A percentile compares a stretch with the other conserved stretches of the same genome.
Conservation (phyloP, 2,113 vertebrate species). For the Orthonyx spaldingii region DNA sequence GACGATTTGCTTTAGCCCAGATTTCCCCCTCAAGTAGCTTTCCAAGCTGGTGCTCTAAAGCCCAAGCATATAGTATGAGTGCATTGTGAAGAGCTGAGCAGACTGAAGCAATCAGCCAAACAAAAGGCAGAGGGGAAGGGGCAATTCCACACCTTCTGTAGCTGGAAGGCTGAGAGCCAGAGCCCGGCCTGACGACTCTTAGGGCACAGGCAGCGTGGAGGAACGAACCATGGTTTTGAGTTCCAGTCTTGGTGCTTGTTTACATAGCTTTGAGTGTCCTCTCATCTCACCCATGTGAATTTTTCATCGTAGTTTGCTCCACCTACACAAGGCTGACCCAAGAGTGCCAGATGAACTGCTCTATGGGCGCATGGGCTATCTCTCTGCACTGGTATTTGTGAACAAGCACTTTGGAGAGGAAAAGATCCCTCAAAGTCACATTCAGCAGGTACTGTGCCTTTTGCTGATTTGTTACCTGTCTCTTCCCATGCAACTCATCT, state of each 20-base stretch:
- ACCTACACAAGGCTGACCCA: slow-evolving; percentile 75
- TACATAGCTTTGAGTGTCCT: not conserved
- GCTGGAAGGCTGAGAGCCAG: not conserved
- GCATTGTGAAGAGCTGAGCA: not conserved
- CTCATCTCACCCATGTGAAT: not conserved
- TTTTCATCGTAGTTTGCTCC: slow-evolving; percentile 79
- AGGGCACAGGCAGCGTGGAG: not conserved
- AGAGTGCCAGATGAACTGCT: slow-evolving; percentile 87
- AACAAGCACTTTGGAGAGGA: slow-evolving; percentile 89
- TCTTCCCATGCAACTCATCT: not conserved
- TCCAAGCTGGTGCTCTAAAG: not conserved
- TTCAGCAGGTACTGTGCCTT: slow-evolving; percentile 83
- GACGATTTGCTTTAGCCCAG: not conserved
- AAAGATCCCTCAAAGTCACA: slow-evolving; percentile 83
- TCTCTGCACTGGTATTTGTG: slow-evolving; percentile 87
- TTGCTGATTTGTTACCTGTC: not conserved
- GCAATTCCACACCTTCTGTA: not conserved
- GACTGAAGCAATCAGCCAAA: not conserved
- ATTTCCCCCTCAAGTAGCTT: not conserved
- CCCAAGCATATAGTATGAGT: not conserved
- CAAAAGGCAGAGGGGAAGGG: not conserved
- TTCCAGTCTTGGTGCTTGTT: not conserved
- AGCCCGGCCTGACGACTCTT: not conserved
- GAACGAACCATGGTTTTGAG: not conserved
- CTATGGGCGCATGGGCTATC: slow-evolving; percentile 88